These are phyloP conservation scores for Brevimyrus niger DNA, from an alignment of 2,113 vertebrate genomes.

Conservation along the genomic window DNA sequence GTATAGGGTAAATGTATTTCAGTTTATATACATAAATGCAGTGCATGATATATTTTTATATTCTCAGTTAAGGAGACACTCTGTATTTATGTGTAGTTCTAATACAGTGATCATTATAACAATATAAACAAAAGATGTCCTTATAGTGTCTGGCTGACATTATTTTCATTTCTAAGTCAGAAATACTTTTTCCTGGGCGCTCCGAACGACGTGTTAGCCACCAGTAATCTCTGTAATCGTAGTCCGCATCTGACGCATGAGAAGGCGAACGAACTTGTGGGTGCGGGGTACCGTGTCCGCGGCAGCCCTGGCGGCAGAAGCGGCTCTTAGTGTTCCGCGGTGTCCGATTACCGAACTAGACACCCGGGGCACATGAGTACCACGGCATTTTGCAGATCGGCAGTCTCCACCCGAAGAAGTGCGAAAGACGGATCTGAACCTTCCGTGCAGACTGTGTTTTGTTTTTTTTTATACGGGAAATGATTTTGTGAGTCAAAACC, in stretches of 20 bases:
- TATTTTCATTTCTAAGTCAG: neutral
- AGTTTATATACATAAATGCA: neutral
- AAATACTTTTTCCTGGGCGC: neutral
- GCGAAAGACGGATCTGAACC: neutral
- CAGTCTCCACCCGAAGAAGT: neutral
- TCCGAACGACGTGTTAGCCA: neutral
- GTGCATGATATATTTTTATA: neutral
- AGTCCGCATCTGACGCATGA: neutral
- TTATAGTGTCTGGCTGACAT: neutral
- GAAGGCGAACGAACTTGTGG: neutral
- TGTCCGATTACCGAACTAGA: constrained; percentile 5
- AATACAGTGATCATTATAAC: neutral
- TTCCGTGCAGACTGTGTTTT: neutral
- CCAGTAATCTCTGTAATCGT: neutral
- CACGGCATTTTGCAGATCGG: neutral
- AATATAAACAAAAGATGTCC: neutral
- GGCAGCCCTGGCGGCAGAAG: neutral
- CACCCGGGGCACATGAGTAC: neutral
- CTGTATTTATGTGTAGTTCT: neutral
- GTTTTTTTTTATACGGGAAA: neutral
- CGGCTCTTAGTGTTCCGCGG: neutral
- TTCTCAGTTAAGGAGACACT: neutral
- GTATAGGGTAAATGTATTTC: neutral
- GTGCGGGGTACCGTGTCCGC: neutral
- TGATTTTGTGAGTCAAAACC: neutral